A percentile compares a stretch with the other conserved stretches of the same genome.
Conservation (phyloP, 2,888 invertebrate species). For the Ariolimax columbianus region DNA sequence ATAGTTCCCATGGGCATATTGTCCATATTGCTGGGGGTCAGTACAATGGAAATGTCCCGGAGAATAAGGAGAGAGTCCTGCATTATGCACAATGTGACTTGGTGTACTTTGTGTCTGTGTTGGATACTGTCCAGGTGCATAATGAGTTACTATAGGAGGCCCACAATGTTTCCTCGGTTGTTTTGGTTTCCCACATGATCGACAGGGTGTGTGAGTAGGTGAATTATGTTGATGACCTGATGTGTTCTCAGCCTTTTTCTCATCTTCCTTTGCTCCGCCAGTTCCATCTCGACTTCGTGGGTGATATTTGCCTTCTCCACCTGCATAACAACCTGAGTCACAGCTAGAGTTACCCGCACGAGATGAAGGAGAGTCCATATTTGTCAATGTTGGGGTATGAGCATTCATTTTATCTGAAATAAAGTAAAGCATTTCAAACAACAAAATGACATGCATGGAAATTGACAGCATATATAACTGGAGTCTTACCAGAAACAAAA, state of each 20-base stretch:
- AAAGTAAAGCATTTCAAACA: neutral
- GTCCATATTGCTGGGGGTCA: neutral
- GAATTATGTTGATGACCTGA: neutral
- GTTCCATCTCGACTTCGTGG: constrained; percentile 1
- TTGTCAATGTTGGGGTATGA: constrained; percentile 23
- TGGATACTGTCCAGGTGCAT: constrained; percentile 36
- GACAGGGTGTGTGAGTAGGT: constrained; percentile 44
- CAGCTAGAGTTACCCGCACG: constrained; percentile 72
- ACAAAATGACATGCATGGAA: no score
- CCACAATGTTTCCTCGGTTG: constrained; percentile 30
- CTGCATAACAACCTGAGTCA: constrained; percentile 78
- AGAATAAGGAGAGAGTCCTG: constrained; percentile 24
- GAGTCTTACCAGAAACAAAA: no score
- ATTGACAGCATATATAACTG: no score
- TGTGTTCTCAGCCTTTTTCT: neutral
- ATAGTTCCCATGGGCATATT: constrained; percentile 4
- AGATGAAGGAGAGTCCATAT: constrained; percentile 55
- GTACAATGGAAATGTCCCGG: constrained; percentile 33
- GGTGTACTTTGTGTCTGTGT: neutral
- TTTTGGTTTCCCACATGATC: constrained; percentile 57
- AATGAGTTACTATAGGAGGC: neutral
- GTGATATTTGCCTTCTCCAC: constrained; percentile 69
- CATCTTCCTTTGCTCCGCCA: neutral
- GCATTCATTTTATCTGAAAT: constrained; percentile 24
- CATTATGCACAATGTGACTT: neutral